These are phyloP conservation scores for Resseliella maxima DNA, from an alignment of 2,888 invertebrate species.

Conservation along the genomic window DNA sequence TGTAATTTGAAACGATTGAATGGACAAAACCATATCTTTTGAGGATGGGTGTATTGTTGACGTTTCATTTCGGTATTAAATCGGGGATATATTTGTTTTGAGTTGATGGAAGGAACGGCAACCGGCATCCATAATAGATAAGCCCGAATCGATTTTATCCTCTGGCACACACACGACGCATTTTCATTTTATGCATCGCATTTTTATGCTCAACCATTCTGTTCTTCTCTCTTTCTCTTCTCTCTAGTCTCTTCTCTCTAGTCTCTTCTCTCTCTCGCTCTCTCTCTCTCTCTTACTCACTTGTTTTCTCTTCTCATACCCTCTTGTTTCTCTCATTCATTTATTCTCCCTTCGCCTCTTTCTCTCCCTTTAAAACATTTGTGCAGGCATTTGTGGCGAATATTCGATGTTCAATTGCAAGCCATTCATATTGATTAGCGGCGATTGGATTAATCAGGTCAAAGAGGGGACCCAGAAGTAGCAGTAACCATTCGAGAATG, in stretches of 20 bases:
- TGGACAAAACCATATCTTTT: neutral
- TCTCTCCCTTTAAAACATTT: too few relatives aligned
- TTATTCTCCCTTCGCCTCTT: neutral
- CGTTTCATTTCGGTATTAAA: neutral
- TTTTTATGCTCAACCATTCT: neutral
- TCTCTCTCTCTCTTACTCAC: neutral
- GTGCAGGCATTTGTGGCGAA: too few relatives aligned
- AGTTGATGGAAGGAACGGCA: neutral
- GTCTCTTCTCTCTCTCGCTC: neutral
- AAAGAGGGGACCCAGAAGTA: too few relatives aligned
- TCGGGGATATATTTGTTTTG: neutral
- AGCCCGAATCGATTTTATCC: slow-evolving; percentile 19
- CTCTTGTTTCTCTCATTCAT: too few relatives aligned
- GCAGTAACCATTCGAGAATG: too few relatives aligned
- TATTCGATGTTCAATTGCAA: neutral
- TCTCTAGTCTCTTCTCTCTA: neutral
- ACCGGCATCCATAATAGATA: slow-evolving; percentile 35
- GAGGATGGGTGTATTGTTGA: neutral
- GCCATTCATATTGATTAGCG: slow-evolving; percentile 55
- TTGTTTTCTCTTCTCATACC: too few relatives aligned
- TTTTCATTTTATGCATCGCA: neutral
- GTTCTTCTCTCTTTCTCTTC: neutral
- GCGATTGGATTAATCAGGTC: slow-evolving; percentile 1
- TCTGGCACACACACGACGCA: neutral
- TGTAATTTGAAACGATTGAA: neutral